phyloP scores from a whole-genome alignment of 2,113 vertebrate species.

The Saccopteryx bilineata region DNA sequence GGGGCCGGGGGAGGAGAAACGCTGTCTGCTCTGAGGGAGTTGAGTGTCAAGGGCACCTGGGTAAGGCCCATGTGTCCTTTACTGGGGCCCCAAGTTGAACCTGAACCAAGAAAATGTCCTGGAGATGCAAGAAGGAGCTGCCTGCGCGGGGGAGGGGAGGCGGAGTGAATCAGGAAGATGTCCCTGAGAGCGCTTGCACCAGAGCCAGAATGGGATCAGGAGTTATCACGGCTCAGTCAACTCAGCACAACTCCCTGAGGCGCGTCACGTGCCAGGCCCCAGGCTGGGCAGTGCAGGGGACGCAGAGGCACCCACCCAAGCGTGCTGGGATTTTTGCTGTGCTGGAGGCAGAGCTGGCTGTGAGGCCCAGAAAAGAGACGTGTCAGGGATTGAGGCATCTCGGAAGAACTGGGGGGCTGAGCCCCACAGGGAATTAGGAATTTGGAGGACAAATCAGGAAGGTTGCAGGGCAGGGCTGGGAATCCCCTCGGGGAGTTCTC shows the following conservation, averaged over 20 bases:
- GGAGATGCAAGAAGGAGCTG: not conserved
- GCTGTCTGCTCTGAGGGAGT: not conserved
- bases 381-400: too few relatives aligned
- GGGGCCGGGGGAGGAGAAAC: not conserved
- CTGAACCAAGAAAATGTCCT: conserved; percentile 41
- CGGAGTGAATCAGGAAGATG: not conserved
- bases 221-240: not conserved
- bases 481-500: not conserved
- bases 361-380: not conserved
- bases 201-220: not conserved
- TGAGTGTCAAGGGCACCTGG: not conserved
- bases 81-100: not conserved
- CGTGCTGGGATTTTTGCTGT: not conserved
- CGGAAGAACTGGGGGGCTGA: not conserved
- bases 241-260: not conserved
- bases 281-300: not conserved
- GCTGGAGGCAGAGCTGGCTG: not conserved
- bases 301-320: not conserved
- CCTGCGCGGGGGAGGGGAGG: rapidly evolving
- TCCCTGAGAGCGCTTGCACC: not conserved
- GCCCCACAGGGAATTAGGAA: not conserved
- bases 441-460: not conserved
- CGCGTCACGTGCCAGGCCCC: not conserved
- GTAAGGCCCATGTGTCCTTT: not conserved
- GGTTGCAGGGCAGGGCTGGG: not conserved